Percentiles rank a stretch among this genome's conserved stretches.
Conservation (phyloP, 2,888 invertebrate genomes). For the Tipula unca region DNA sequence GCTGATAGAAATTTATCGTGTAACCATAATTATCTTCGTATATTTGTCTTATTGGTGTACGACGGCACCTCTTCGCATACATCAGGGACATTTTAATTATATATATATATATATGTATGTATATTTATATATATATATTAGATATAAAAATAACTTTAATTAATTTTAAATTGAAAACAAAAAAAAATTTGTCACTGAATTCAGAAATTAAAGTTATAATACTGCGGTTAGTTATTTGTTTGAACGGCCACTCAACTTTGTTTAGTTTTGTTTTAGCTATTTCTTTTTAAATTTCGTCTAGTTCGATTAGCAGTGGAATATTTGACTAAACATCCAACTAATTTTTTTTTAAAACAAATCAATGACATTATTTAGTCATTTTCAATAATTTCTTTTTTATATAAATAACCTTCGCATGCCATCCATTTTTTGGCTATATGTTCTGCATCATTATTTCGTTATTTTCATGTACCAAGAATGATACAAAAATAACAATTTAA, state of each 20-base stretch:
- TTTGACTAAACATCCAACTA: neutral
- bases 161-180: neutral
- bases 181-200: neutral
- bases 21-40: conserved; percentile 79
- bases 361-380: neutral
- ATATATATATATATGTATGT: too few species aligned
- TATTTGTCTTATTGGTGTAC: conserved; percentile 33
- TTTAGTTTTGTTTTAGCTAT: neutral
- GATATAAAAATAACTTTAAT: neutral
- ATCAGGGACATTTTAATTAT: conserved; percentile 37
- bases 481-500: neutral
- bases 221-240: neutral
- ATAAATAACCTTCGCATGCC: neutral
- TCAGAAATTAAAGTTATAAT: neutral
- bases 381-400: neutral
- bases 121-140: neutral
- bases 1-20: conserved; percentile 77
- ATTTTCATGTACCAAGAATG: neutral
- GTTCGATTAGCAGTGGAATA: neutral
- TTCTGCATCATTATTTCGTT: neutral
- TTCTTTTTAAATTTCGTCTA: neutral
- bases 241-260: neutral
- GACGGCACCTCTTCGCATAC: conserved; percentile 37
- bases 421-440: neutral
- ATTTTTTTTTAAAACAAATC: neutral